Percentiles rank a stretch among this genome's conserved stretches.
Evolutionary conservation across 1,140 invertebrate species (phyloP).

Genomic region (Neodiprion virginianus): DNA sequence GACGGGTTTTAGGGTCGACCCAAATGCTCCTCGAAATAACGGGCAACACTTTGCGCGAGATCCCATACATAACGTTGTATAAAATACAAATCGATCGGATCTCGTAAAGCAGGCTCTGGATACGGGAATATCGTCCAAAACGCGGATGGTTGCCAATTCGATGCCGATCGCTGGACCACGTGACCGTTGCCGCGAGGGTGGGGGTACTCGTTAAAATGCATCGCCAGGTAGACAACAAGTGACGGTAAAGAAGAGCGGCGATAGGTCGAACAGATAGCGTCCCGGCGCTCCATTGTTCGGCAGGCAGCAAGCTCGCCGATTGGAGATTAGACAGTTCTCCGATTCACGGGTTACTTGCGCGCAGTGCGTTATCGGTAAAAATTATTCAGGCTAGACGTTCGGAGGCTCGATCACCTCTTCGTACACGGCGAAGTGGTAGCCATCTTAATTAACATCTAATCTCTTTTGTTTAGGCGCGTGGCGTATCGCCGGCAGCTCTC

Average conservation of each 20-base stretch:
- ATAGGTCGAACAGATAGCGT: neutral
- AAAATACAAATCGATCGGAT: neutral
- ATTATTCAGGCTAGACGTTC: neutral
- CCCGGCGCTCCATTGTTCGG: neutral
- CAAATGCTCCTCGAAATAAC: neutral
- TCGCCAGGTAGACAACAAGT: neutral
- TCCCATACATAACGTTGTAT: neutral
- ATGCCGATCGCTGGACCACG: no score
- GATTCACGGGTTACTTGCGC: neutral
- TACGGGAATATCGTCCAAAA: no score
- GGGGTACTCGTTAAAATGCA: neutral
- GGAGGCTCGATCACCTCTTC: neutral
- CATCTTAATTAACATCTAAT: constrained; percentile 17
- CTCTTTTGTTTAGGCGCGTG: constrained; percentile 15
- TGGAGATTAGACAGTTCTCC: constrained; percentile 1
- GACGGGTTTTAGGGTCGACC: neutral
- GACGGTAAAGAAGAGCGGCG: neutral
- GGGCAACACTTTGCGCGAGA: neutral
- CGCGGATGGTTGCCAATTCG: no score
- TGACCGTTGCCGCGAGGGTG: neutral
- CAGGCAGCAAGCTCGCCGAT: neutral
- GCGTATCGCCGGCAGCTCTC: neutral
- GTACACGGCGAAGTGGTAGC: neutral
- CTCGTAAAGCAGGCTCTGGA: neutral
- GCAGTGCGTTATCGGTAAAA: neutral